Conservation (phyloP, 2,113 vertebrate species). For the Dipodomys spectabilis region DNA sequence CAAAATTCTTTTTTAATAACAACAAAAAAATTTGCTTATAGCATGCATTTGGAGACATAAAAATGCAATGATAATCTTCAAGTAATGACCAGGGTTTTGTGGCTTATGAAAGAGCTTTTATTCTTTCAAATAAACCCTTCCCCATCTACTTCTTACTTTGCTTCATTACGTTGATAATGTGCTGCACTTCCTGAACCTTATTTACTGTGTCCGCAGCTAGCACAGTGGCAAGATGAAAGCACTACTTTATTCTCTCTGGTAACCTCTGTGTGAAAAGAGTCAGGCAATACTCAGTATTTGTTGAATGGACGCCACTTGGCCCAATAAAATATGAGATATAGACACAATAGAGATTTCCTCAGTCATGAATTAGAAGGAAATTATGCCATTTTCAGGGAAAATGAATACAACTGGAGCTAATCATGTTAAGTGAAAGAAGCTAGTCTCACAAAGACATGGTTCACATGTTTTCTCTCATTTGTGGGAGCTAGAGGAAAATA, state of each 20-base stretch:
- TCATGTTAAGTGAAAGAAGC: too few relatives aligned
- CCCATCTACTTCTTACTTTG: background rate
- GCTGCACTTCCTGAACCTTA: slow-evolving; percentile 48
- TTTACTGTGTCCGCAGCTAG: background rate
- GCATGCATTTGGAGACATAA: slow-evolving; percentile 46
- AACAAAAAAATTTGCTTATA: slow-evolving; percentile 29
- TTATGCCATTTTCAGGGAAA: too few relatives aligned
- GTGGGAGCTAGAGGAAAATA: too few relatives aligned
- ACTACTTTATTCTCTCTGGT: background rate
- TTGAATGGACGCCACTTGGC: background rate
- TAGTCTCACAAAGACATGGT: too few relatives aligned
- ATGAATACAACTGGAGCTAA: too few relatives aligned
- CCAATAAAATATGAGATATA: background rate
- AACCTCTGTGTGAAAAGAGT: background rate
- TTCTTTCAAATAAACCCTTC: slow-evolving; percentile 57
- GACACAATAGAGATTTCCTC: too few relatives aligned
- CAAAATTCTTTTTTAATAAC: slow-evolving; percentile 39
- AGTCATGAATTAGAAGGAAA: too few relatives aligned
- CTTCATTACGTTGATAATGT: slow-evolving; percentile 27
- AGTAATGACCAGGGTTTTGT: slow-evolving; percentile 48
- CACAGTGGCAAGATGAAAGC: background rate
- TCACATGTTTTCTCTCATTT: too few relatives aligned
- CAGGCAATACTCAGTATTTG: background rate
- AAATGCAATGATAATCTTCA: slow-evolving; percentile 46
- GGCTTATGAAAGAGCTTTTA: slow-evolving; percentile 65